Conservation (phyloP, 2,888 invertebrate species). For the Eristalis intricaria region DNA sequence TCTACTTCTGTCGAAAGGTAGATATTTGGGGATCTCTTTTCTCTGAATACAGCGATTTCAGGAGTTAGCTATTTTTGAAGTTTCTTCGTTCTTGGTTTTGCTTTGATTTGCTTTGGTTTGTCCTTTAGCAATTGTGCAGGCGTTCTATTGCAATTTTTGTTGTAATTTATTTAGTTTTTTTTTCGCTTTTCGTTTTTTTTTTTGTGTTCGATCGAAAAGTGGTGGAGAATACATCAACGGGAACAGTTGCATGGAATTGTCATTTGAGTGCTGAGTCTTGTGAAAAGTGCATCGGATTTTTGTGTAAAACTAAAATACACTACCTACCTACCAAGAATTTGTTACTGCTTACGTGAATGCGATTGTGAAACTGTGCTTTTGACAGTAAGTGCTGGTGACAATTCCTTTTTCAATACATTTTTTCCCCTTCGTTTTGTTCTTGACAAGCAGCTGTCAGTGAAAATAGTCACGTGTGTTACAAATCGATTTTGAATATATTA, state of each 20-base stretch:
- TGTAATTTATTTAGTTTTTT: not conserved
- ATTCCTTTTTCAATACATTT: not conserved
- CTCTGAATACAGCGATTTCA: conserved; percentile 1
- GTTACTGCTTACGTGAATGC: not conserved
- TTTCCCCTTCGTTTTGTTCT: not conserved
- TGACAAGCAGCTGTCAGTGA: not conserved
- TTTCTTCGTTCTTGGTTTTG: conserved; percentile 1
- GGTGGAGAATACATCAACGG: not conserved
- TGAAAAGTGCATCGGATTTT: not conserved
- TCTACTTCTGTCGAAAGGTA: conserved; percentile 6
- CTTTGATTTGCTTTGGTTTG: conserved; percentile 26
- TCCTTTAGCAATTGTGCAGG: not conserved
- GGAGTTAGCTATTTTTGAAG: conserved; percentile 3
- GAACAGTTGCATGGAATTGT: conserved; percentile 6
- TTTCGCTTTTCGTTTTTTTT: not conserved
- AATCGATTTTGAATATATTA: not conserved
- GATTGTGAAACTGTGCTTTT: not conserved
- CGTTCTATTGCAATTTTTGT: conserved; percentile 10
- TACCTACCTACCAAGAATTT: not conserved
- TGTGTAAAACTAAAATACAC: not conserved
- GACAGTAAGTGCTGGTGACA: not conserved
- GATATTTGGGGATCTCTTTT: conserved; percentile 12
- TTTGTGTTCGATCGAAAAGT: not conserved
- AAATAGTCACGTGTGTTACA: not conserved
- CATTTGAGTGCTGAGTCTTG: not conserved